phyloP scores from a whole-genome alignment of 2,113 vertebrate genomes.

The Nycticorax nycticorax region DNA sequence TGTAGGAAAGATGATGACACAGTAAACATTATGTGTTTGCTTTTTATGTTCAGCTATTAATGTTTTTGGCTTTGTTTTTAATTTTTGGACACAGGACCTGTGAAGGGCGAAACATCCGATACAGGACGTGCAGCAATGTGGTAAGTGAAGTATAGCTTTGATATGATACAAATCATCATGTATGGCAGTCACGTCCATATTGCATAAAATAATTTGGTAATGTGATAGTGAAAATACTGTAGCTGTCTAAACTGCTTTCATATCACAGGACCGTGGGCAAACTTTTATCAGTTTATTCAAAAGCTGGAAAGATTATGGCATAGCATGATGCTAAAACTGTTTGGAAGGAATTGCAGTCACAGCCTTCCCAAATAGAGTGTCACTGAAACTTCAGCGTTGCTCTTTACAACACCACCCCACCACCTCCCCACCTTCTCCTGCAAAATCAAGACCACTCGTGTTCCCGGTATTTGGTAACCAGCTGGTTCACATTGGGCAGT shows the following conservation, averaged over 20 bases:
- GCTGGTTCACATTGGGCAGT: not conserved
- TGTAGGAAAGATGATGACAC: not conserved
- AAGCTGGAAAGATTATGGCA: not conserved
- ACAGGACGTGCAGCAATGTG: constrained; percentile 96
- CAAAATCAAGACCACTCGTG: not conserved
- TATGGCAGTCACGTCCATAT: not conserved
- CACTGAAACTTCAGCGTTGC: not conserved
- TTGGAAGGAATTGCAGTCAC: not conserved
- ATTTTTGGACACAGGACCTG: constrained; percentile 83
- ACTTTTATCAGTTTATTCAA: not conserved
- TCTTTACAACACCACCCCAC: not conserved
- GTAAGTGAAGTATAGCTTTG: constrained; percentile 77
- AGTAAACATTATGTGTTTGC: not conserved
- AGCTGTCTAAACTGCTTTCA: not conserved
- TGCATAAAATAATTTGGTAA: not conserved
- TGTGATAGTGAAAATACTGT: not conserved
- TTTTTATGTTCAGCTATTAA: constrained; percentile 14
- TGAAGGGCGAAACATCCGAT: constrained; percentile 95
- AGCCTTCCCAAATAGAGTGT: not conserved
- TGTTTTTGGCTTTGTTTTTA: not conserved
- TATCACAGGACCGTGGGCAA: not conserved
- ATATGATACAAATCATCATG: not conserved
- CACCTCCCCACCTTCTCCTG: no score
- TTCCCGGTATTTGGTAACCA: not conserved
- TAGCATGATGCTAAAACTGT: not conserved